A percentile compares a stretch with the other conserved stretches of the same genome.
Conservation (phyloP, 2,113 vertebrate species). For the Suncus etruscus region DNA sequence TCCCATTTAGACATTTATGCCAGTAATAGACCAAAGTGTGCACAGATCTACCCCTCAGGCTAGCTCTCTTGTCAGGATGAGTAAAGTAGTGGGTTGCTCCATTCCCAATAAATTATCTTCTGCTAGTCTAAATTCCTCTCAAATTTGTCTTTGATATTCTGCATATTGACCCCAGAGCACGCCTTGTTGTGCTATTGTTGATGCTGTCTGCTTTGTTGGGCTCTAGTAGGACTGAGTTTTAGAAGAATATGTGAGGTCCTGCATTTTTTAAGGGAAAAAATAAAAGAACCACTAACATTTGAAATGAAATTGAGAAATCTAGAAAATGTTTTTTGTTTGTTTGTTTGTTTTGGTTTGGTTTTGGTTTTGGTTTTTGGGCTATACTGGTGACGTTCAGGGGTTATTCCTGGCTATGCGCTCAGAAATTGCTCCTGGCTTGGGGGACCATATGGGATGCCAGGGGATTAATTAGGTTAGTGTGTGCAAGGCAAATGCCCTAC, state of each 20-base stretch:
- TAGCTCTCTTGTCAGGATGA: background rate
- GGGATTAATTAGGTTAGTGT: too few relatives aligned
- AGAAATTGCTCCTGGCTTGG: too few relatives aligned
- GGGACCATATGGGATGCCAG: too few relatives aligned
- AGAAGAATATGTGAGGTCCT: background rate
- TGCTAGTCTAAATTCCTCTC: background rate
- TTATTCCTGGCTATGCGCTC: too few relatives aligned
- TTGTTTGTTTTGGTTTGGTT: too few relatives aligned
- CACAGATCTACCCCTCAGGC: background rate
- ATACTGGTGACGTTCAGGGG: too few relatives aligned
- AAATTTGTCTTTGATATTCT: conserved; percentile 13
- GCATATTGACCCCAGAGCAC: background rate
- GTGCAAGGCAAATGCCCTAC: too few relatives aligned
- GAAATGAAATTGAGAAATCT: background rate
- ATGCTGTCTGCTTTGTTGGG: background rate
- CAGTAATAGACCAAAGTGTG: background rate
- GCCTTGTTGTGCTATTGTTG: background rate
- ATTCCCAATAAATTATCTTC: too few relatives aligned
- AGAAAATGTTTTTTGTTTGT: background rate
- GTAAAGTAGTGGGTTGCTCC: background rate
- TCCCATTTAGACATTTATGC: background rate
- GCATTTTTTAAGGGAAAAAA: conserved; percentile 33
- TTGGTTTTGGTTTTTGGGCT: too few relatives aligned
- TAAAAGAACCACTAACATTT: background rate
- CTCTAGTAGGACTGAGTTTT: conserved; percentile 4